A percentile compares a stretch with the other conserved stretches of the same genome.
Conservation (phyloP, 2,797 vertebrate species). For the Catamblyrhynchus diadema region DNA sequence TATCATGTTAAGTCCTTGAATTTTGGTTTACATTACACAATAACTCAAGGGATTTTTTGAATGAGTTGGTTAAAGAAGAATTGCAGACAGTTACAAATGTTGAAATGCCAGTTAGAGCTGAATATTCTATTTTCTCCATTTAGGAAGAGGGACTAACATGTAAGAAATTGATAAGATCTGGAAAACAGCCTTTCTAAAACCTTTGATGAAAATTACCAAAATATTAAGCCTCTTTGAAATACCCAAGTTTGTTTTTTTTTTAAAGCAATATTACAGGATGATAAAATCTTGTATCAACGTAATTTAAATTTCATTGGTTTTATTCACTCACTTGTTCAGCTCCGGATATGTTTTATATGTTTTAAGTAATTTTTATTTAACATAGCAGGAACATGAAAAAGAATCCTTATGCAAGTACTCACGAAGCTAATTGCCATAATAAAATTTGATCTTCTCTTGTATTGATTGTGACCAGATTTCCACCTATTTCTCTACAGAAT, state of each 20-base stretch:
- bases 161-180: not conserved
- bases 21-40: not conserved
- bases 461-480: slow-evolving; percentile 84
- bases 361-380: not conserved
- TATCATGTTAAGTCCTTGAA: not conserved
- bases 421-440: slow-evolving; percentile 54
- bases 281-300: not conserved
- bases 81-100: not conserved
- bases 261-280: not conserved
- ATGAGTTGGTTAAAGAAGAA: not conserved
- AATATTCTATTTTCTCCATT: not conserved
- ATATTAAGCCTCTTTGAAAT: not conserved
- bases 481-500: slow-evolving; percentile 86
- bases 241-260: not conserved
- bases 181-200: not conserved
- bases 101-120: not conserved
- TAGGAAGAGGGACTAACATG: not conserved
- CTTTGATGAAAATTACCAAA: not conserved
- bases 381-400: not conserved
- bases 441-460: slow-evolving; percentile 67
- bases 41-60: not conserved
- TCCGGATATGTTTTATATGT: not conserved
- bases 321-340: not conserved
- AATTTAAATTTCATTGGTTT: not conserved
- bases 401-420: not conserved